Conservation (phyloP, 1,140 invertebrate species). For the Glossosoma conforme region DNA sequence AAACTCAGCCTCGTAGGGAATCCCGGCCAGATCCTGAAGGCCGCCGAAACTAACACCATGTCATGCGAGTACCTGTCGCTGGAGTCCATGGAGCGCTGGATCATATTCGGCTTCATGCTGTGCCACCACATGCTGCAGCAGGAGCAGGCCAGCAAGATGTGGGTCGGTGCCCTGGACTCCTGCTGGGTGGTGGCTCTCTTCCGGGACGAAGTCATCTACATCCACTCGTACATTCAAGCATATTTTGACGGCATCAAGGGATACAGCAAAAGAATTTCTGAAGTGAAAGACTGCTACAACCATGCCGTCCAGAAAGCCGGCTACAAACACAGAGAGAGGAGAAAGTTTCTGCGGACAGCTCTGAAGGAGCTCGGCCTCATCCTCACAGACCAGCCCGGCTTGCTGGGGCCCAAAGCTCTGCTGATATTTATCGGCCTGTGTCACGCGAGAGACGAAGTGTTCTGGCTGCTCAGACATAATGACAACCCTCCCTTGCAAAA, state of each 20-base stretch:
- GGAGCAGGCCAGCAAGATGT: conserved; percentile 81
- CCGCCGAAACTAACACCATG: conserved; percentile 92
- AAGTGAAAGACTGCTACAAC: conserved; percentile 92
- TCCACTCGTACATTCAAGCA: conserved; percentile 87
- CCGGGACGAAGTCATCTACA: conserved; percentile 94
- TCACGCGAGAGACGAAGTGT: conserved; percentile 92
- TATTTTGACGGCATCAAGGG: conserved; percentile 97
- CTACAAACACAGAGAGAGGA: conserved; percentile 85
- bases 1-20: conserved; percentile 92
- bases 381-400: conserved; percentile 94
- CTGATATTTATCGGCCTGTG: conserved; percentile 95
- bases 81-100: conserved; percentile 94
- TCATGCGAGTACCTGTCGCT: conserved; percentile 96
- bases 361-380: conserved; percentile 93
- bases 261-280: conserved; percentile 84
- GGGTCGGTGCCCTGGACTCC: conserved; percentile 85
- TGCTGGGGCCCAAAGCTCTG: conserved; percentile 95
- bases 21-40: conserved; percentile 86
- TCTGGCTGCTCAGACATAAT: conserved; percentile 94
- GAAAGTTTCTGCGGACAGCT: conserved; percentile 94
- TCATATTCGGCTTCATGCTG: conserved; percentile 89
- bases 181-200: conserved; percentile 94
- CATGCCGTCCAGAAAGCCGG: conserved; percentile 86
- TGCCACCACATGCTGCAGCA: conserved; percentile 81
- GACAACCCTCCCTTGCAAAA: conserved; percentile 89